phyloP scores from a whole-genome alignment of 2,797 vertebrate genomes.

The Mormyrus proboscirostris region DNA sequence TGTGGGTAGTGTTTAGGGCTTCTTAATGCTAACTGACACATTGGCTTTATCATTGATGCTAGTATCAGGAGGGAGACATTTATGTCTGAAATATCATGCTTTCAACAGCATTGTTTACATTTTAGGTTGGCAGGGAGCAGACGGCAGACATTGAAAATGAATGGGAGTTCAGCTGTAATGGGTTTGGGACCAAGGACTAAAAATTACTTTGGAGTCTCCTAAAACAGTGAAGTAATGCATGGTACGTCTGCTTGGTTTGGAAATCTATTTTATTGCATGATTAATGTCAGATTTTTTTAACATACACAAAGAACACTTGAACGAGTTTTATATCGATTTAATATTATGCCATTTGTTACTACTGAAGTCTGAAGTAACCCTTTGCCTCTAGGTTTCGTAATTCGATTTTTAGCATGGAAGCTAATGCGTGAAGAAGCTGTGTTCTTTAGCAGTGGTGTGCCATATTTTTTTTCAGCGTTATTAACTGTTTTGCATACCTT shows the following conservation, averaged over 20 bases:
- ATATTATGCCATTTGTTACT: conserved; percentile 86
- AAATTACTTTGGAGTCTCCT: conserved; percentile 47
- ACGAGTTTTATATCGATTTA: conserved; percentile 79
- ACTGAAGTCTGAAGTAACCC: conserved; percentile 64
- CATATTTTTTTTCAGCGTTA: conserved; percentile 55
- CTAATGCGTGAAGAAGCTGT: conserved; percentile 59
- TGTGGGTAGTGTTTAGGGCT: conserved; percentile 37
- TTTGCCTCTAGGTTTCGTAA: conserved; percentile 37
- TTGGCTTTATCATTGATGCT: conserved; percentile 34
- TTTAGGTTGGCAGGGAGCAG: conserved; percentile 25
- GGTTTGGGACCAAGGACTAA: conserved; percentile 38
- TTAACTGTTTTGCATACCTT: conserved; percentile 58
- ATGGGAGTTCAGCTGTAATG: conserved; percentile 33
- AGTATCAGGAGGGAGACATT: conserved; percentile 36
- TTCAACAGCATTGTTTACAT: conserved; percentile 44
- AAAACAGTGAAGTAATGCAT: conserved; percentile 62
- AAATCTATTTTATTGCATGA: conserved; percentile 80
- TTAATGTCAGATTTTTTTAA: conserved; percentile 56
- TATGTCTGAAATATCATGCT: conserved; percentile 38
- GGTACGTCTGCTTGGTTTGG: conserved; percentile 66
- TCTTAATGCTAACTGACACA: conserved; percentile 39
- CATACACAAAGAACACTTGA: conserved; percentile 75
- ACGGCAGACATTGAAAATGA: conserved; percentile 33
- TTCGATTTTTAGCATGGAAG: conserved; percentile 67
- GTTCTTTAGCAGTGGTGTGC: conserved; percentile 57